phyloP scores from a whole-genome alignment of 2,888 invertebrate species.

The Pammene fasciana region DNA sequence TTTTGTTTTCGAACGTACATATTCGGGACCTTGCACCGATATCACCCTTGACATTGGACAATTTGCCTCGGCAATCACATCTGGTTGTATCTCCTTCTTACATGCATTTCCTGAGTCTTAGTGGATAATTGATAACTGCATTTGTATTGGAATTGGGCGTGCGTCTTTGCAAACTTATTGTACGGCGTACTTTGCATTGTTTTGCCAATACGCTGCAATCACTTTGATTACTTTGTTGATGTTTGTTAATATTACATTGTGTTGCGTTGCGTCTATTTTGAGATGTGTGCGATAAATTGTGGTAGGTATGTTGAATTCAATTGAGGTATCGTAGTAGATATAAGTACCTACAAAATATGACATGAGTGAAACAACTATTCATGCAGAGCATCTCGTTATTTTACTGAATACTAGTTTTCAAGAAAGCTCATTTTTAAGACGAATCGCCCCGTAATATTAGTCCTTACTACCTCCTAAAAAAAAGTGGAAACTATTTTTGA shows the following conservation, averaged over 20 bases:
- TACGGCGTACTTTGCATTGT: conserved; percentile 58
- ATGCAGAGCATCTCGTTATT: too few relatives aligned
- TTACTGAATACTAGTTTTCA: too few relatives aligned
- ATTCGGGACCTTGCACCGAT: conserved; percentile 40
- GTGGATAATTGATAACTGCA: conserved; percentile 18
- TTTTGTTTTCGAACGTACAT: conserved; percentile 25
- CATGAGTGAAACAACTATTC: too few relatives aligned
- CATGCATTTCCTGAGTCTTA: conserved; percentile 48
- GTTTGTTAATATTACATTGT: conserved; percentile 62
- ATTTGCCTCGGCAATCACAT: conserved; percentile 47
- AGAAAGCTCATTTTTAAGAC: too few relatives aligned
- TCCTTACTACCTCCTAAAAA: too few relatives aligned
- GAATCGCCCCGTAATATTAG: too few relatives aligned
- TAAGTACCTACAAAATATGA: too few relatives aligned
- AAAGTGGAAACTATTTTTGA: too few relatives aligned
- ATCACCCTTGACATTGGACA: conserved; percentile 52
- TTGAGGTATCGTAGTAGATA: not conserved
- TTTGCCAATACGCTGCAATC: conserved; percentile 62
- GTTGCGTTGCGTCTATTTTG: conserved; percentile 46
- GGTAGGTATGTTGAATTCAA: not conserved
- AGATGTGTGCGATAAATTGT: conserved; percentile 6
- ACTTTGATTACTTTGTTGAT: conserved; percentile 69
- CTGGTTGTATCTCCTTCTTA: conserved; percentile 54
- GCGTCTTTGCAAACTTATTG: conserved; percentile 58
- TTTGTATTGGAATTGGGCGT: conserved; percentile 25